Evolutionary conservation across 2,113 vertebrate species (phyloP), one percentile per base, ranked within the genome.

Genomic region (Zosterops pallidus): DNA sequence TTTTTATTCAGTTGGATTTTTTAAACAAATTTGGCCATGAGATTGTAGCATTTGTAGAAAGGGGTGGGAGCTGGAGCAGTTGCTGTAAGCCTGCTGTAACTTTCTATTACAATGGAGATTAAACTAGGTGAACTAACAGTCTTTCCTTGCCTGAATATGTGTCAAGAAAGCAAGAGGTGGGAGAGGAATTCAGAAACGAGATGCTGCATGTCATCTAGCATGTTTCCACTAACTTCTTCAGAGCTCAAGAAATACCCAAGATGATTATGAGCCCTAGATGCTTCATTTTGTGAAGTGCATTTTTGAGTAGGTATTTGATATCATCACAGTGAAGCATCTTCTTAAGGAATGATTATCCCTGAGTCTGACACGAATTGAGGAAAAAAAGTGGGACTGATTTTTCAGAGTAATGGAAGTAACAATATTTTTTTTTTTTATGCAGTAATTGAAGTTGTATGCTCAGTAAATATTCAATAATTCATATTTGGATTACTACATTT

Each of bases 251-350:
- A 22, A n/a, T 75, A 57, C 9, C 23, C 11, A 47, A 47, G 24
- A 14, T 83, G 57, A 64, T n/a, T 35, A 59, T 24, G 19, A 8
- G 26, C 24, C 33, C 26, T 55, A 39, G 15, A 50, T 77, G 3
- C 53, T 92, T 76, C 41, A n/a, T 28, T 88, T 91, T 95, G 68
- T 87, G 31, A 92, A 85, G 28, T 28, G 76, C 42, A 31, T 77
- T 29, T 96, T 59, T 83, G n/a, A 90, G 55, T 42, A 89, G 79
- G 31, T 89, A 53, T 95, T 92, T 88, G 75, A 24, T 92, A 55
- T 25, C 14, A 95, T 77, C 11, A 37, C 28, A 74, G 24, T 78
- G 42, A 87, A 46, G 7, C 46, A 70, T 90, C 62, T 95, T 42
- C 70, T 49, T 86, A 46, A 57, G 39, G 26, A 85, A 78, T 68